Evolutionary conservation across 2,888 invertebrate species (phyloP).

Genomic region (Drosophila gaucha): DNA sequence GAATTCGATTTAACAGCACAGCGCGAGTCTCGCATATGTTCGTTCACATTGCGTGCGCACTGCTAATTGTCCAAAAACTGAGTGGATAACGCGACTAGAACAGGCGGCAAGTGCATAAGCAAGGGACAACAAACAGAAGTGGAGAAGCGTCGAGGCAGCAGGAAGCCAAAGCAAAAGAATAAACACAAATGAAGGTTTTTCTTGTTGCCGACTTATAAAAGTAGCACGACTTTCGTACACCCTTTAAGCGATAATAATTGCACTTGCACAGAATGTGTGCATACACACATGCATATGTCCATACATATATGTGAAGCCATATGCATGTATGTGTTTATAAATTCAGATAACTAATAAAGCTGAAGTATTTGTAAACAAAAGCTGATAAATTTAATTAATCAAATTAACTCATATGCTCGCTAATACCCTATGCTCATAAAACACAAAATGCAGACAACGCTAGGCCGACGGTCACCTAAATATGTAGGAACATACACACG

Average conservation of each 20-base stretch:
- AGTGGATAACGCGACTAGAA: slow-evolving; percentile 35
- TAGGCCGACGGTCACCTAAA: slow-evolving; percentile 64
- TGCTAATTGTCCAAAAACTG: slow-evolving; percentile 42
- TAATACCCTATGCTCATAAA: slow-evolving; percentile 22
- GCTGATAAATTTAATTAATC: neutral
- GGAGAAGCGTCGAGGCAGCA: slow-evolving; percentile 29
- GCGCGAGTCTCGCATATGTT: slow-evolving; percentile 13
- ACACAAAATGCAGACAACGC: slow-evolving; percentile 27
- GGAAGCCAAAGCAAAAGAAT: slow-evolving; percentile 58
- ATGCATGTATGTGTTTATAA: neutral
- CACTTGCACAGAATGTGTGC: neutral
- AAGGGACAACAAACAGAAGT: slow-evolving; percentile 3
- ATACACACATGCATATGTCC: neutral
- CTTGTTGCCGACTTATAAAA: neutral
- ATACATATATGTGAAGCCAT: neutral
- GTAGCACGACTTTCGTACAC: slow-evolving; percentile 21
- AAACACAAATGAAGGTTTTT: slow-evolving; percentile 29
- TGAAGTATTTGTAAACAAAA: neutral
- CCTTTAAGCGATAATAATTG: slow-evolving; percentile 1
- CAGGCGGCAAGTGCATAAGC: slow-evolving; percentile 39
- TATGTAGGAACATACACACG: slow-evolving; percentile 20
- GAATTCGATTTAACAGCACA: slow-evolving; percentile 9
- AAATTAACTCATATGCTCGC: slow-evolving; percentile 9
- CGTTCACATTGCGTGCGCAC: slow-evolving; percentile 50
- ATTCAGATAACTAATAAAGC: neutral